Percentiles rank a stretch among this genome's conserved stretches.
These are phyloP conservation scores for Saturnia pavonia DNA, from an alignment of 2,888 invertebrate species.

Conservation along the genomic window DNA sequence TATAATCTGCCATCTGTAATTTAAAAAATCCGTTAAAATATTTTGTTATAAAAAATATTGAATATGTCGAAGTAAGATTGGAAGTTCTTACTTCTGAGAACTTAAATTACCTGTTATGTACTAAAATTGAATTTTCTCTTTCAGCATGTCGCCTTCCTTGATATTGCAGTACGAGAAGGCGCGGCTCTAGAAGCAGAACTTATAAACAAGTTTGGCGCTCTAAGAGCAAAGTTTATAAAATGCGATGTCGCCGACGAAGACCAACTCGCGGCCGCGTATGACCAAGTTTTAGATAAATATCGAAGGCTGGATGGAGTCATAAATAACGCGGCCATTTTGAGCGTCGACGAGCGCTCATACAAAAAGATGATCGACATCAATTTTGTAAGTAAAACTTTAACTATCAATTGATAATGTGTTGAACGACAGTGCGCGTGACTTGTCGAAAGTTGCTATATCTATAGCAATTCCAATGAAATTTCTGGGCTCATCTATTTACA, in stretches of 20 bases:
- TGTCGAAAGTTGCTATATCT: neutral
- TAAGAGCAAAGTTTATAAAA: slow-evolving; percentile 72
- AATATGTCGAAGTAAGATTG: neutral
- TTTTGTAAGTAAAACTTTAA: slow-evolving; percentile 56
- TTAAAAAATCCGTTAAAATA: too few relatives aligned
- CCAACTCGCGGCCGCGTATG: slow-evolving; percentile 59
- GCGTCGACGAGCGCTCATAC: slow-evolving; percentile 42
- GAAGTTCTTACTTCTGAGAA: neutral
- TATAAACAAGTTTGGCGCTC: slow-evolving; percentile 61
- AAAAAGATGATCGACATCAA: slow-evolving; percentile 66
- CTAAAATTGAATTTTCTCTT: slow-evolving; percentile 31
- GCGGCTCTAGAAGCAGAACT: slow-evolving; percentile 58
- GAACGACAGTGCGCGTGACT: too few relatives aligned
- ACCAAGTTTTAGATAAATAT: slow-evolving; percentile 65
- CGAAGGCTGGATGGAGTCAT: slow-evolving; percentile 63
- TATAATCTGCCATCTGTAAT: too few relatives aligned
- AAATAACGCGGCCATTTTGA: slow-evolving; percentile 65
- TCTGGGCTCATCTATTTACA: neutral
- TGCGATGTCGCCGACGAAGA: slow-evolving; percentile 65
- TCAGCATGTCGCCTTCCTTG: slow-evolving; percentile 71
- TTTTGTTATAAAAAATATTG: neutral
- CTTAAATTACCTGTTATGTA: slow-evolving; percentile 5
- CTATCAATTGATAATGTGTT: too few relatives aligned
- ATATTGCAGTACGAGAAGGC: slow-evolving; percentile 63
- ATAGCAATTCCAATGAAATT: neutral